phyloP scores from a whole-genome alignment of 2,888 invertebrate species.

The Trichopoda pennipes region DNA sequence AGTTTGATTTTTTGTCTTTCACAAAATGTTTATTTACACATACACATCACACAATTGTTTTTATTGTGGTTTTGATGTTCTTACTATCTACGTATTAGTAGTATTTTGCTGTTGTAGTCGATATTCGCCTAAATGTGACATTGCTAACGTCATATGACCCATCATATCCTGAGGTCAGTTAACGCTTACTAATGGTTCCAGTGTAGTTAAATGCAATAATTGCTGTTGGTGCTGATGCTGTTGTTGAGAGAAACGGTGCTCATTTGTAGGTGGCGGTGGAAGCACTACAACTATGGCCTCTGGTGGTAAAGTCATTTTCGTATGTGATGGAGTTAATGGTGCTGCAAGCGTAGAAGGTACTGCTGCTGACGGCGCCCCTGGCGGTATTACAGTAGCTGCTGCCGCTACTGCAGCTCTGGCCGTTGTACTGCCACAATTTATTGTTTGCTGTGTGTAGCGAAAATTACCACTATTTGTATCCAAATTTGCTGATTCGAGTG shows the following conservation, averaged over 20 bases:
- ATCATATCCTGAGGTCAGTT: slow-evolving; percentile 76
- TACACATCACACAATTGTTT: slow-evolving; percentile 3
- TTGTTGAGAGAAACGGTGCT: slow-evolving; percentile 63
- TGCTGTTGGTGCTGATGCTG: slow-evolving; percentile 70
- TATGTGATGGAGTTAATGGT: slow-evolving; percentile 60
- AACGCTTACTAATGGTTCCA: slow-evolving; percentile 78
- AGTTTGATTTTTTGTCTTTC: not conserved
- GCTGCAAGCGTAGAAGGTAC: slow-evolving; percentile 46
- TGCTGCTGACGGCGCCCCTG: slow-evolving; percentile 75
- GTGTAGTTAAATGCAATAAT: slow-evolving; percentile 69
- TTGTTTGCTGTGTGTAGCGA: slow-evolving; percentile 46
- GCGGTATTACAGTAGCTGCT: slow-evolving; percentile 76
- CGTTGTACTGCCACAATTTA: slow-evolving; percentile 70
- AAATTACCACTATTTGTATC: slow-evolving; percentile 42
- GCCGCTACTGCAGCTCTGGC: slow-evolving; percentile 74
- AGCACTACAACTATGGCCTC: slow-evolving; percentile 77
- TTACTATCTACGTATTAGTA: slow-evolving; percentile 54
- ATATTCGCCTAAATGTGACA: slow-evolving; percentile 53
- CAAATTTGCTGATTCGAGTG: slow-evolving; percentile 50
- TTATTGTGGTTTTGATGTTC: not conserved
- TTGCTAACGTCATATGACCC: slow-evolving; percentile 55
- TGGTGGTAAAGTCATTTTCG: slow-evolving; percentile 68
- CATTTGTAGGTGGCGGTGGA: slow-evolving; percentile 73
- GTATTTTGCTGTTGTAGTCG: slow-evolving; percentile 47
- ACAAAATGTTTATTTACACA: slow-evolving; percentile 18